Evolutionary conservation across 2,888 invertebrate species (phyloP).

Genomic region (Germaria angustata): DNA sequence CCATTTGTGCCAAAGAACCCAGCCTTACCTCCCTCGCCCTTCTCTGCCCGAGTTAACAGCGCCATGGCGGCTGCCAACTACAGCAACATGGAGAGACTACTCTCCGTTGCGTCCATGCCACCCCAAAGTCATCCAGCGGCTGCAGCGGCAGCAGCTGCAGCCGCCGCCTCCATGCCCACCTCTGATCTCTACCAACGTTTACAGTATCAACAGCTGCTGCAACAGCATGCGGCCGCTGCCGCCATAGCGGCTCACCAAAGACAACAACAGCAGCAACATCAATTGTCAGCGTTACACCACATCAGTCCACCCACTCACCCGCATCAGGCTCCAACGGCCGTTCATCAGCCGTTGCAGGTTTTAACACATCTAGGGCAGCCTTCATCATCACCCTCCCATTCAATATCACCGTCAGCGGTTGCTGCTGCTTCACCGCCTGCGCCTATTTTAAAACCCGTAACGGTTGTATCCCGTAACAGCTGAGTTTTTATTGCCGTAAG

Average conservation of each 20-base stretch:
- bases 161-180: slow-evolving; percentile 78
- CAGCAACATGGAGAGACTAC: slow-evolving; percentile 72
- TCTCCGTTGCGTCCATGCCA: slow-evolving; percentile 71
- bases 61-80: slow-evolving; percentile 74
- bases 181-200: slow-evolving; percentile 81
- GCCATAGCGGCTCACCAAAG: slow-evolving; percentile 80
- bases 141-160: slow-evolving; percentile 72
- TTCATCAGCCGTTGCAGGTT: slow-evolving; percentile 73
- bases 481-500: slow-evolving; percentile 76
- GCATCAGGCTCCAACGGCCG: slow-evolving; percentile 71
- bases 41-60: slow-evolving; percentile 67
- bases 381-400: slow-evolving; percentile 69
- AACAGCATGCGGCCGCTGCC: slow-evolving; percentile 79
- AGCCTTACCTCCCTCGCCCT: slow-evolving; percentile 78
- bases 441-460: slow-evolving; percentile 81
- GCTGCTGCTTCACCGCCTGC: slow-evolving; percentile 69
- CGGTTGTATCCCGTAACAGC: slow-evolving; percentile 82
- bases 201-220: slow-evolving; percentile 80
- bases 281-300: slow-evolving; percentile 70
- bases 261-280: slow-evolving; percentile 72
- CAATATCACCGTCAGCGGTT: slow-evolving; percentile 68
- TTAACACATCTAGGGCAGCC: slow-evolving; percentile 76
- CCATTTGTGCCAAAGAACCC: slow-evolving; percentile 83
- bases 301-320: slow-evolving; percentile 70
- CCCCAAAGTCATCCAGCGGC: slow-evolving; percentile 68